Conservation (phyloP, 2,888 invertebrate species). For the Patella pellucida region DNA sequence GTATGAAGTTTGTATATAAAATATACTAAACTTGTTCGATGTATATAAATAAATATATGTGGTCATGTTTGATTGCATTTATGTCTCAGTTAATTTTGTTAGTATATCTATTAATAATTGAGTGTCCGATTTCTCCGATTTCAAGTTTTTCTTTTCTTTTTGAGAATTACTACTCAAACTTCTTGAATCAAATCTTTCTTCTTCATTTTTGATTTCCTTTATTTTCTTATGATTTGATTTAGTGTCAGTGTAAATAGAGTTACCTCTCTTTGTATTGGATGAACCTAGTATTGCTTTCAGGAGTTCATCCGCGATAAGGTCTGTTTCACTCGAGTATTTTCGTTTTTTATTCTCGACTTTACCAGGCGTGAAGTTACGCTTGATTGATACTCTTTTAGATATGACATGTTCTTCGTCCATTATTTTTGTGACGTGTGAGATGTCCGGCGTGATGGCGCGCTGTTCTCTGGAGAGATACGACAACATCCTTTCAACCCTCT, state of each 20-base stretch:
- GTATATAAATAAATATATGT: no score
- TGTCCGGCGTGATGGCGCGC: slow-evolving; percentile 32
- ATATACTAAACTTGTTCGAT: no score
- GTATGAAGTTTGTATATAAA: no score
- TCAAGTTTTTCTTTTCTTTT: background rate
- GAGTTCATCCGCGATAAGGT: background rate
- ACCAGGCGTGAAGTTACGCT: slow-evolving; percentile 24
- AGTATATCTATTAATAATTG: background rate
- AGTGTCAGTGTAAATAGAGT: no score
- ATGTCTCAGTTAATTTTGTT: background rate
- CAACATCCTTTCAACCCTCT: slow-evolving; percentile 19
- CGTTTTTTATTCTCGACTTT: background rate
- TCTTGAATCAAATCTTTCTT: background rate
- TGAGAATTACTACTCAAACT: background rate
- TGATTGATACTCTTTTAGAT: slow-evolving; percentile 38
- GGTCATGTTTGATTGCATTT: no score
- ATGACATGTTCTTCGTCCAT: slow-evolving; percentile 39
- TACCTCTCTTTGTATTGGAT: background rate
- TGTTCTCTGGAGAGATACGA: background rate
- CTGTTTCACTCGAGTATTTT: background rate
- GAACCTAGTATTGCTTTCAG: background rate
- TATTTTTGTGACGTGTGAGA: slow-evolving; percentile 30
- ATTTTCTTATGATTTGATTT: background rate
- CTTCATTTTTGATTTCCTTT: background rate
- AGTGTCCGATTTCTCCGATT: background rate